A percentile compares a stretch with the other conserved stretches of the same genome.
Evolutionary conservation across 2,888 invertebrate genomes (phyloP).

Genomic region (Lithophane leautieri): DNA sequence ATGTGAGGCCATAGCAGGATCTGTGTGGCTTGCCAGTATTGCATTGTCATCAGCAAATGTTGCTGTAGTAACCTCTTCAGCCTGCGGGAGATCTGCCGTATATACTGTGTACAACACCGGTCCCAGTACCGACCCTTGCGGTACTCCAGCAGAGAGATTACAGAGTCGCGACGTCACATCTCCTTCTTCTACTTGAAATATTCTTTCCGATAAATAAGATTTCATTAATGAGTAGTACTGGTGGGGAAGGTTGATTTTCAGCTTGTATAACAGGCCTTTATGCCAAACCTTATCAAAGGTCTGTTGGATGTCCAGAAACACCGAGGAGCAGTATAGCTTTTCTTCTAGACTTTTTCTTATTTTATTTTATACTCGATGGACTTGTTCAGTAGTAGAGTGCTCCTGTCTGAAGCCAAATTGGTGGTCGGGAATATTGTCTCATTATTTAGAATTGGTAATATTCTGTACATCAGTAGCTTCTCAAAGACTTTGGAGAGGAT

Average conservation of each 20-base stretch:
- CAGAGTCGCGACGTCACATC: no score
- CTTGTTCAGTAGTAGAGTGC: neutral
- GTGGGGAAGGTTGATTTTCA: no score
- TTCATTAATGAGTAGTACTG: no score
- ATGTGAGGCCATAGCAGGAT: no score
- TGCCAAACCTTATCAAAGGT: neutral
- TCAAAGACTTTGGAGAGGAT: neutral
- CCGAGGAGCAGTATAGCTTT: neutral
- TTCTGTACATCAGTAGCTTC: neutral
- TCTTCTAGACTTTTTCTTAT: neutral
- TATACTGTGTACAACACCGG: neutral
- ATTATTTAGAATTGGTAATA: neutral
- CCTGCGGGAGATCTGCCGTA: neutral
- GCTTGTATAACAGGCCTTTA: neutral
- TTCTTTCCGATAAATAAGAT: no score
- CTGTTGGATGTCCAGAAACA: slow-evolving; percentile 2
- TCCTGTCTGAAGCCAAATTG: slow-evolving; percentile 1
- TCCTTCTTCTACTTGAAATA: no score
- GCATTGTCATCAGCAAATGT: no score
- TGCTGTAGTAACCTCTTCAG: neutral
- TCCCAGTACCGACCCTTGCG: neutral
- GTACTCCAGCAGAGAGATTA: neutral
- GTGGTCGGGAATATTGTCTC: neutral
- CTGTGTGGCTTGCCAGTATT: no score
- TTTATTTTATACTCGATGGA: neutral